A percentile compares a stretch with the other conserved stretches of the same genome.
These are phyloP conservation scores for Otus sunia DNA, from an alignment of 2,113 vertebrate species.

Conservation along the genomic window DNA sequence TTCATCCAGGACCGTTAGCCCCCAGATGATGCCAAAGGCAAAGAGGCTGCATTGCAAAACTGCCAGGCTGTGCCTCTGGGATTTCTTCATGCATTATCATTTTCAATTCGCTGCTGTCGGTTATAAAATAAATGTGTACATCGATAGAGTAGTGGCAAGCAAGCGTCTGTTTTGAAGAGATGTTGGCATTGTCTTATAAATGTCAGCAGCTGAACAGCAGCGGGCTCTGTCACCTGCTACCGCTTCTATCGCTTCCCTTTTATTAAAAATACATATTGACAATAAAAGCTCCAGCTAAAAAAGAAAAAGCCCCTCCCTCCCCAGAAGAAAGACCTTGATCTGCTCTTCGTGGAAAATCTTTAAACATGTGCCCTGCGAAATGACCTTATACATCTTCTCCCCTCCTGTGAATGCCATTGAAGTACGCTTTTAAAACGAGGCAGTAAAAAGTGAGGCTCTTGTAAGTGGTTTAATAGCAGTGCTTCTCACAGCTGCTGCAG, in stretches of 20 bases:
- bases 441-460: not conserved
- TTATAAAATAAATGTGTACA: slow-evolving; percentile 57
- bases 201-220: slow-evolving; percentile 26
- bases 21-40: slow-evolving; percentile 63
- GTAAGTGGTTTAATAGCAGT: not conserved
- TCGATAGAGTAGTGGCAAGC: slow-evolving; percentile 40
- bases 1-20: slow-evolving; percentile 58
- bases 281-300: slow-evolving; percentile 3
- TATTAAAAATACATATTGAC: slow-evolving; percentile 52
- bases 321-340: slow-evolving; percentile 18
- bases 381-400: slow-evolving; percentile 43
- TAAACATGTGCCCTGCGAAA: slow-evolving; percentile 19
- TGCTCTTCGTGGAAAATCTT: slow-evolving; percentile 37
- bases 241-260: not conserved
- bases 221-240: not conserved
- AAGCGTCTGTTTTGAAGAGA: slow-evolving; percentile 56
- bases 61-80: slow-evolving; percentile 47
- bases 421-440: not conserved
- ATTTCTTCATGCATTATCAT: slow-evolving; percentile 68
- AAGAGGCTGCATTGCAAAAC: slow-evolving; percentile 68
- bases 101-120: slow-evolving; percentile 63
- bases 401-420: slow-evolving; percentile 1
- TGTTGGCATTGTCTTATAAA: slow-evolving; percentile 38
- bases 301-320: not conserved
- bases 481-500: not conserved